Evolutionary conservation across 1,140 invertebrate species (phyloP).

Genomic region (Drosophila malerkotliana): DNA sequence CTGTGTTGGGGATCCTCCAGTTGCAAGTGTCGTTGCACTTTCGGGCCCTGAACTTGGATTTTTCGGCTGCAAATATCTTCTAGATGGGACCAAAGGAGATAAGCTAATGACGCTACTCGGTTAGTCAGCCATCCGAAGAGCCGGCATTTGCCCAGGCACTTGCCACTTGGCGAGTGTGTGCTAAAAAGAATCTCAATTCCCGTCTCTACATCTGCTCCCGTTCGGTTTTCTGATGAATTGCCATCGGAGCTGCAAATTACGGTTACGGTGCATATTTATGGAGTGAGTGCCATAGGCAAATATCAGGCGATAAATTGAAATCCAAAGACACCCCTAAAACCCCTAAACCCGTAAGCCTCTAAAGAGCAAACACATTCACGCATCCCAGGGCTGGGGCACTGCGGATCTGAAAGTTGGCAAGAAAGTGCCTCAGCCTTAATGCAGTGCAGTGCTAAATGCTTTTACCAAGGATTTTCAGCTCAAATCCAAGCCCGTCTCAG

Average conservation of each 20-base stretch:
- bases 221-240: slow-evolving; percentile 63
- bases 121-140: slow-evolving; percentile 73
- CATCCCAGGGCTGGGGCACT: slow-evolving; percentile 7
- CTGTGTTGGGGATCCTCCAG: background rate
- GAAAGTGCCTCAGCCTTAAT: slow-evolving; percentile 65
- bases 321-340: slow-evolving; percentile 51
- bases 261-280: slow-evolving; percentile 60
- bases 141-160: slow-evolving; percentile 24
- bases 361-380: slow-evolving; percentile 49
- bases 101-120: slow-evolving; percentile 68
- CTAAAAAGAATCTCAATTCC: slow-evolving; percentile 54
- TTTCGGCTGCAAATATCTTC: slow-evolving; percentile 40
- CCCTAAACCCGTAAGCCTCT: slow-evolving; percentile 3
- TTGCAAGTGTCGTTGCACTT: slow-evolving; percentile 75
- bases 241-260: slow-evolving; percentile 75
- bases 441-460: slow-evolving; percentile 77
- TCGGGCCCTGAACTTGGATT: slow-evolving; percentile 47
- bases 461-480: slow-evolving; percentile 76
- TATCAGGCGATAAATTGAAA: slow-evolving; percentile 76
- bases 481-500: slow-evolving; percentile 50
- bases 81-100: slow-evolving; percentile 60
- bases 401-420: slow-evolving; percentile 37
- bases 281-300: slow-evolving; percentile 49
- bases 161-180: slow-evolving; percentile 68
- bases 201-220: slow-evolving; percentile 18